phyloP scores from a whole-genome alignment of 1,140 invertebrate genomes.

The Aricia agestis region DNA sequence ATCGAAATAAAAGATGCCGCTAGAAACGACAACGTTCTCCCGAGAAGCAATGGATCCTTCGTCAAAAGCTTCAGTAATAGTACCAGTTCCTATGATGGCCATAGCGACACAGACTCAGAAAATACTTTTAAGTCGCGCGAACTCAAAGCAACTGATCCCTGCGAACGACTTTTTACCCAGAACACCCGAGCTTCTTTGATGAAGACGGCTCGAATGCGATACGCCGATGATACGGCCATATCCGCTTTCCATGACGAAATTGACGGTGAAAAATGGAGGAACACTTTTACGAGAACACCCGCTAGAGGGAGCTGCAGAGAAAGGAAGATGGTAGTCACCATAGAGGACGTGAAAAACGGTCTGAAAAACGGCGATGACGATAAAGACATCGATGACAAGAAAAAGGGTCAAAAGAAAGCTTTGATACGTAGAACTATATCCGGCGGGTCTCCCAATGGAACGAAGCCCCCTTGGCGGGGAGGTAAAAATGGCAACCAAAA shows the following conservation, averaged over 20 bases:
- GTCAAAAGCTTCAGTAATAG: slow-evolving; percentile 73
- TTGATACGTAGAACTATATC: slow-evolving; percentile 47
- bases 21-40: slow-evolving; percentile 39
- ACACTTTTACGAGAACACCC: slow-evolving; percentile 55
- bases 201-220: slow-evolving; percentile 77
- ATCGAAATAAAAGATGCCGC: slow-evolving; percentile 70
- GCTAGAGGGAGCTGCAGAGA: slow-evolving; percentile 72
- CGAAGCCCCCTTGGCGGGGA: slow-evolving; percentile 76
- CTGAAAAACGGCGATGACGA: slow-evolving; percentile 53
- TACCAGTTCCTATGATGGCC: slow-evolving; percentile 76
- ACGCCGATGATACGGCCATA: slow-evolving; percentile 63
- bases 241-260: slow-evolving; percentile 54
- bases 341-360: slow-evolving; percentile 67
- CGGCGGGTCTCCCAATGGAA: slow-evolving; percentile 43
- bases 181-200: slow-evolving; percentile 77
- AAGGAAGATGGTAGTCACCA: slow-evolving; percentile 63
- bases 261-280: slow-evolving; percentile 61
- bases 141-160: slow-evolving; percentile 47
- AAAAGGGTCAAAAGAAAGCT: slow-evolving; percentile 47
- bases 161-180: slow-evolving; percentile 73
- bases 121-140: slow-evolving; percentile 55
- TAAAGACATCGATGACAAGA: slow-evolving; percentile 52
- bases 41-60: slow-evolving; percentile 50
- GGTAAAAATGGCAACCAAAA: slow-evolving; percentile 54
- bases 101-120: slow-evolving; percentile 77